These are phyloP conservation scores for Micronycteris hirsuta DNA, from an alignment of 2,113 vertebrate species.

Conservation along the genomic window DNA sequence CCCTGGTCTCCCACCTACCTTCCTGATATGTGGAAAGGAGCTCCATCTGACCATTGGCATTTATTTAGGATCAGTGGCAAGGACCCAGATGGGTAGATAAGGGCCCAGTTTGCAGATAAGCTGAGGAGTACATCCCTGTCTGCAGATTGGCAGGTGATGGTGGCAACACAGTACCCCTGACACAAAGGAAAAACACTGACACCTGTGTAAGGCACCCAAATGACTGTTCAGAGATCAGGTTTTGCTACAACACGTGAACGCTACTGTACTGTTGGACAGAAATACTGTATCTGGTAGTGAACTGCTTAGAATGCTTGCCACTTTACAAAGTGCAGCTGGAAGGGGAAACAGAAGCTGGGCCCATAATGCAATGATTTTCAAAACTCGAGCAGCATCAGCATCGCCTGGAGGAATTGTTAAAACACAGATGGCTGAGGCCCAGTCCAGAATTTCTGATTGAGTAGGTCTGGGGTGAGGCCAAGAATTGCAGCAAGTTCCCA, in stretches of 20 bases:
- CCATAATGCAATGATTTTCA: background rate
- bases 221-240: background rate
- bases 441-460: slow-evolving; percentile 31
- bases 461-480: background rate
- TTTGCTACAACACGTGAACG: slow-evolving; percentile 9
- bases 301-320: slow-evolving; percentile 29
- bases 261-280: background rate
- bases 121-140: background rate
- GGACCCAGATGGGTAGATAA: background rate
- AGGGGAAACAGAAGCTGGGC: background rate
- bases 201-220: background rate
- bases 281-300: background rate
- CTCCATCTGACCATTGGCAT: background rate
- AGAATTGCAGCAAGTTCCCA: background rate
- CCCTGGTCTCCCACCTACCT: background rate
- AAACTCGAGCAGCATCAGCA: background rate
- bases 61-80: background rate
- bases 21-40: background rate
- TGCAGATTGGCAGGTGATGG: background rate
- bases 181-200: slow-evolving; percentile 1
- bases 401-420: slow-evolving; percentile 1
- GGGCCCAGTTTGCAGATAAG: background rate
- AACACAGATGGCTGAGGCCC: background rate
- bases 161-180: background rate
- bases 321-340: slow-evolving; percentile 1